Evolutionary conservation across 30 jellyfish, hydroid and myxozoan genomes (phyloP).

Genomic region (Aurelia coerulea): DNA sequence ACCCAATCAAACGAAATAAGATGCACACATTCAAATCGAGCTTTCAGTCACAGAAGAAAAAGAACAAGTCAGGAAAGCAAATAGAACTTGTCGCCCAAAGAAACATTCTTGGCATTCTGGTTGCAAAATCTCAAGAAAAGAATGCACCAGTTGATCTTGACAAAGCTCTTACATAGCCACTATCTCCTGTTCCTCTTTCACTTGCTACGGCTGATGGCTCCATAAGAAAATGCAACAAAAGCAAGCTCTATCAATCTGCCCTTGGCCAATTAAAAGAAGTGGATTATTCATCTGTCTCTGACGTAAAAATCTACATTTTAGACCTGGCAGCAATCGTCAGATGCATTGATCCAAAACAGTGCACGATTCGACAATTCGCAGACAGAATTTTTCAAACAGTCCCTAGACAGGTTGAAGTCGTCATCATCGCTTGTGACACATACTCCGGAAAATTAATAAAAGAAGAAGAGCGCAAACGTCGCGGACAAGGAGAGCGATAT

Average conservation of each 20-base stretch:
- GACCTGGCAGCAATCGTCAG: constrained; percentile 2
- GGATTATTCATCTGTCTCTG: background rate
- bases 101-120: too few relatives aligned
- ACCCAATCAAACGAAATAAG: constrained; percentile 23
- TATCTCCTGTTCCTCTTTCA: background rate
- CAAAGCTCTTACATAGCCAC: too few relatives aligned
- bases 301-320: background rate
- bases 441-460: background rate
- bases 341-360: background rate
- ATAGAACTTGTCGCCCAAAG: constrained; percentile 28
- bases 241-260: constrained; percentile 12
- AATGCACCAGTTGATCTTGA: too few relatives aligned
- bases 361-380: constrained; percentile 27
- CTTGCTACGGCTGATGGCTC: constrained; percentile 17
- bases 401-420: background rate
- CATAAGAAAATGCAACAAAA: constrained; percentile 14
- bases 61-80: background rate
- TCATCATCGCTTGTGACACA: constrained; percentile 21
- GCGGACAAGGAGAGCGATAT: constrained; percentile 44
- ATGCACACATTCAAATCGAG: constrained; percentile 20
- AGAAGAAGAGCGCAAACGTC: background rate
- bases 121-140: too few relatives aligned
- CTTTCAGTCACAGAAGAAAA: background rate
- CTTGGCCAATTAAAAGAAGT: background rate
- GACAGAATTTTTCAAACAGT: background rate